phyloP scores from a whole-genome alignment of 2,113 vertebrate species.

The Athene cunicularia region DNA sequence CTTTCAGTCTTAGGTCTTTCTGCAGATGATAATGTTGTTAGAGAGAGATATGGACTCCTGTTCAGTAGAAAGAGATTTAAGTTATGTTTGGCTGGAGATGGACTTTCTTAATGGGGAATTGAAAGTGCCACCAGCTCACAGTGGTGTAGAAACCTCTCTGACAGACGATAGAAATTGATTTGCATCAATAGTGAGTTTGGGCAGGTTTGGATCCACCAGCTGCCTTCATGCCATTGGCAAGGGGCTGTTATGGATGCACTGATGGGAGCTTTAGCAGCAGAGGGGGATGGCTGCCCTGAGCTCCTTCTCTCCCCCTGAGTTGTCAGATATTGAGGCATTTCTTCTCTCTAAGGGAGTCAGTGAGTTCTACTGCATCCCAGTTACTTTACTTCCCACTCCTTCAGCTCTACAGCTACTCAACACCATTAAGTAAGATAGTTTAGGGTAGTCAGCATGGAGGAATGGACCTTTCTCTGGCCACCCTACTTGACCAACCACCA shows the following conservation, averaged over 20 bases:
- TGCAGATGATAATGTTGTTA: not conserved
- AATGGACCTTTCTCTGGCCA: not conserved
- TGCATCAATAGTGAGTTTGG: fast-evolving
- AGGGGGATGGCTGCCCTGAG: not conserved
- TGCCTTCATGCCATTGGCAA: fast-evolving
- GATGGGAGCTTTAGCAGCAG: not conserved
- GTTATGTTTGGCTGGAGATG: not conserved
- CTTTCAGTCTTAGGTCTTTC: not conserved
- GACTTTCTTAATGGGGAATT: not conserved
- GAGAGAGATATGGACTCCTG: not conserved
- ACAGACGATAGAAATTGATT: not conserved
- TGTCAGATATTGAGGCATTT: not conserved
- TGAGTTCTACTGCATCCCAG: not conserved
- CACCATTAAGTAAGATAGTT: not conserved
- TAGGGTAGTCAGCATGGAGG: not conserved
- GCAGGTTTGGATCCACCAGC: not conserved
- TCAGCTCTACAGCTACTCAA: fast-evolving
- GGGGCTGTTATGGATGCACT: not conserved
- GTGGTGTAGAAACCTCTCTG: not conserved
- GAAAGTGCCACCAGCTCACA: not conserved
- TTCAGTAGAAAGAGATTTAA: not conserved
- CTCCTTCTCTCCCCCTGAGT: fast-evolving
- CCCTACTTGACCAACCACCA: not conserved
- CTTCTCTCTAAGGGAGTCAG: not conserved
- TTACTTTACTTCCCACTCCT: no score